Base-by-base conservation (phyloP, 2,113 vertebrate genomes). In the Blennius ocellaris region DNA sequence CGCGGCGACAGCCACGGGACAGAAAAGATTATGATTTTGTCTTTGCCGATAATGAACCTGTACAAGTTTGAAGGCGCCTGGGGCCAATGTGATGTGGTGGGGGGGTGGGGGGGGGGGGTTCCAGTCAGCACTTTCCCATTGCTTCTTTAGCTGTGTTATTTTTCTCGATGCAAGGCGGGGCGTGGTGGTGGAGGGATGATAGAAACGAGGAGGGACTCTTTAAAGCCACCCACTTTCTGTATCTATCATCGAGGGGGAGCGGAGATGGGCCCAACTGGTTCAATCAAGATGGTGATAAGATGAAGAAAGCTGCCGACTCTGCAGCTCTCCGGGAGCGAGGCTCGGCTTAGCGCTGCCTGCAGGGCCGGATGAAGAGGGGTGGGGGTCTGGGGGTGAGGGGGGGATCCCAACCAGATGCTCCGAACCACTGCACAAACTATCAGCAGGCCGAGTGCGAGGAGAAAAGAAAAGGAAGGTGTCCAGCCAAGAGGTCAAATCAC, bases 271-370 rank as follows among this genome's bases (percentile, higher is more conserved):
- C 79, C 80, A 82, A 81, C 64, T 50, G 83, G 56, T 80, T 81
- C 81, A 91, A 86, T 89, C 87, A 75, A 87, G 90, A 91, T 83
- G 78, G 82, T 39, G 89, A 89, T 89, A 88, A 90, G 89, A 86
- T 68, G 82, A 74, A 75, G 73, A 76, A 88, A 88, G 86, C 83
- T 89, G 90, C 83, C 76, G 63, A 90, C 69, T 80, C 84, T 48
- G 87, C 84, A 73, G 86, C 83, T 89, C 82, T 83, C 78, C 65
- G 75, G 68, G 78, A 82, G 62, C 0, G 68, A 47, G 75, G 81
- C 85, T 89, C 41, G 81, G 81, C 88, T 73, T 60, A 14, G 67
- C 41, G 41, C 79, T 70, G 78, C 79, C 83, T 64, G 38, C 48
- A 67, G 81, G 79, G 75, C 15, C 10, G 72, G 51, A 66, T 7